phyloP scores from a whole-genome alignment of 2,113 vertebrate genomes.

The Nothoprocta pentlandii region DNA sequence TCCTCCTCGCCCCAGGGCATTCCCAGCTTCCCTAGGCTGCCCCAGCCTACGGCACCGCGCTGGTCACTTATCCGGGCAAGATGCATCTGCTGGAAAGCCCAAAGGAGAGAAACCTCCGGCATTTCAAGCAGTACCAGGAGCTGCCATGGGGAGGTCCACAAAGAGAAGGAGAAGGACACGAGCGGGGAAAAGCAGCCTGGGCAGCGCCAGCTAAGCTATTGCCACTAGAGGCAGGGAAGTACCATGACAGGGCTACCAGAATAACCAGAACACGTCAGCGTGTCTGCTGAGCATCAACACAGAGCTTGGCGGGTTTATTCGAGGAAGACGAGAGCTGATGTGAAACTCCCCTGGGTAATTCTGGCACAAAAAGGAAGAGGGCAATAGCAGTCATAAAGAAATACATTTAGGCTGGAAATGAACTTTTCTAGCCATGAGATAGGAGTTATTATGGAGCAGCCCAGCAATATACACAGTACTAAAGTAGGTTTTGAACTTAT shows the following conservation, averaged over 20 bases:
- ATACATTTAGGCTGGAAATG: neutral
- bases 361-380: neutral
- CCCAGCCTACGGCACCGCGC: too few species aligned
- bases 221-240: neutral
- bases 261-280: neutral
- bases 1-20: too few species aligned
- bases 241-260: neutral
- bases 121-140: neutral
- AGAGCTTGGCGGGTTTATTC: neutral
- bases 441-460: neutral
- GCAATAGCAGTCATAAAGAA: neutral
- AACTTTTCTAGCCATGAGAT: neutral
- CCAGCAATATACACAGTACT: neutral
- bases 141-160: neutral
- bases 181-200: neutral
- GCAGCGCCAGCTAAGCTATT: too few species aligned
- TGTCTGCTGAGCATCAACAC: neutral
- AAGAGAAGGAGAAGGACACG: neutral
- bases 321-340: neutral
- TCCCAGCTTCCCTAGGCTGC: neutral
- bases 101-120: neutral
- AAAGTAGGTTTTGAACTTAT: neutral
- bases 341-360: neutral
- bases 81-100: neutral
- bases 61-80: neutral